Percentiles rank a stretch among this genome's conserved stretches.
Evolutionary conservation across 2,113 vertebrate genomes (phyloP).

Genomic region (Trinectes maculatus): DNA sequence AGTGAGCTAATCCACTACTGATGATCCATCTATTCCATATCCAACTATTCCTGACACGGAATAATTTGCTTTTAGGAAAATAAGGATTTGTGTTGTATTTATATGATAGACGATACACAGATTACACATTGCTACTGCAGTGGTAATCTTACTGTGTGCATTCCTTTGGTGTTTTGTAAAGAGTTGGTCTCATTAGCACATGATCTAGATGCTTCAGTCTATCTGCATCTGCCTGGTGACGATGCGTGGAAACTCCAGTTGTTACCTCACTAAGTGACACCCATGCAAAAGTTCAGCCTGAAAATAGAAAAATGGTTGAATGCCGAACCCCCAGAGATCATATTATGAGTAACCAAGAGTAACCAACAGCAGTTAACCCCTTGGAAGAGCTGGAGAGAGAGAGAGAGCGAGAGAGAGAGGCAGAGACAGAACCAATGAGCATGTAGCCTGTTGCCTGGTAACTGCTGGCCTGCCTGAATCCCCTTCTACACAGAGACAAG

Average conservation of each 20-base stretch:
- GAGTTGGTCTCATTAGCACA: conserved; percentile 65
- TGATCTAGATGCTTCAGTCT: conserved; percentile 41
- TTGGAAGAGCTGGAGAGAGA: conserved; percentile 51
- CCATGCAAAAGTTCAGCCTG: conserved; percentile 67
- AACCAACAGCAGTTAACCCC: conserved; percentile 77
- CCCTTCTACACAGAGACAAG: conserved; percentile 60
- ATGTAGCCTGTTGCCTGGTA: conserved; percentile 81
- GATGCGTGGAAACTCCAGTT: conserved; percentile 55
- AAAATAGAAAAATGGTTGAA: conserved; percentile 71
- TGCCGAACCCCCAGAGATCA: conserved; percentile 63
- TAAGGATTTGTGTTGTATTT: neutral
- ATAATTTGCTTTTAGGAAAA: neutral
- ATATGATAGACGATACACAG: neutral
- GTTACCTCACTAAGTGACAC: conserved; percentile 60
- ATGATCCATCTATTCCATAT: too few relatives aligned
- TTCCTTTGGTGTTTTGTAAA: conserved; percentile 37
- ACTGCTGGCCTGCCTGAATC: conserved; percentile 74
- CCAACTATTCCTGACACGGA: too few relatives aligned
- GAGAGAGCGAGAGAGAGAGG: conserved; percentile 46
- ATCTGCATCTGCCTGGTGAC: conserved; percentile 28
- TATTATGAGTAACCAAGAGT: conserved; percentile 70
- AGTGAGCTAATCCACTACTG: too few relatives aligned
- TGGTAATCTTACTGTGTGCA: conserved; percentile 22
- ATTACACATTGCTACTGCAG: neutral
- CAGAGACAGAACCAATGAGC: conserved; percentile 66